Conservation (phyloP, 1,140 invertebrate species). For the Meloidogyne hapla region DNA sequence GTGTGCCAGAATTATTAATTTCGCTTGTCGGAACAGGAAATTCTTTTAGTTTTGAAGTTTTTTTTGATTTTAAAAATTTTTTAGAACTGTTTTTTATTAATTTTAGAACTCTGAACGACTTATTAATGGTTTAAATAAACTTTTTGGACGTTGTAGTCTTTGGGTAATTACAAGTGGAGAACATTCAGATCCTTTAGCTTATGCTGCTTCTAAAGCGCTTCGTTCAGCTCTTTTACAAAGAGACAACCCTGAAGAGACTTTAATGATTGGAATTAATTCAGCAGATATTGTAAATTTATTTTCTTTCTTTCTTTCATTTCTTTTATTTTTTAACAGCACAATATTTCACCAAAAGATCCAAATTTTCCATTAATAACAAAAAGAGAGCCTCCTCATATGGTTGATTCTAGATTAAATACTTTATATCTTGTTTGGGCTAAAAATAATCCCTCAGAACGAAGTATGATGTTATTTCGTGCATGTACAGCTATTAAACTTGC, state of each 20-base stretch:
- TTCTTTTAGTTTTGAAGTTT: slow-evolving; percentile 47
- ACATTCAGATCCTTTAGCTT: slow-evolving; percentile 44
- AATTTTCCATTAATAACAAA: neutral
- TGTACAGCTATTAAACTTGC: slow-evolving; percentile 45
- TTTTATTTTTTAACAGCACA: too few relatives aligned
- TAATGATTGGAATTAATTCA: slow-evolving; percentile 37
- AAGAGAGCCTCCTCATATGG: slow-evolving; percentile 24
- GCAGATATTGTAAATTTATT: slow-evolving; percentile 24
- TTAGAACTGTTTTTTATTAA: neutral
- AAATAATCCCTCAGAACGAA: slow-evolving; percentile 1
- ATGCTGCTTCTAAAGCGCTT: slow-evolving; percentile 27
- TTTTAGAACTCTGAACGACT: slow-evolving; percentile 29
- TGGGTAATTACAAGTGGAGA: slow-evolving; percentile 52
- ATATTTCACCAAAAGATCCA: neutral
- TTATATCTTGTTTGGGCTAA: slow-evolving; percentile 32
- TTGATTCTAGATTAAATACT: slow-evolving; percentile 35
- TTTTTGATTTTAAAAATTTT: slow-evolving; percentile 8
- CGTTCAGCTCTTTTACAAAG: slow-evolving; percentile 35
- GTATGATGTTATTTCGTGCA: slow-evolving; percentile 37
- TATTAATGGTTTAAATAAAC: slow-evolving; percentile 30
- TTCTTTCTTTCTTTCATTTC: neutral
- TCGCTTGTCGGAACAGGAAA: slow-evolving; percentile 57
- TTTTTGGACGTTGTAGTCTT: slow-evolving; percentile 42
- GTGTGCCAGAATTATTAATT: slow-evolving; percentile 55
- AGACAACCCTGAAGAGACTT: slow-evolving; percentile 33